Conservation (phyloP, 1,140 invertebrate species). For the Eciton burchellii region DNA sequence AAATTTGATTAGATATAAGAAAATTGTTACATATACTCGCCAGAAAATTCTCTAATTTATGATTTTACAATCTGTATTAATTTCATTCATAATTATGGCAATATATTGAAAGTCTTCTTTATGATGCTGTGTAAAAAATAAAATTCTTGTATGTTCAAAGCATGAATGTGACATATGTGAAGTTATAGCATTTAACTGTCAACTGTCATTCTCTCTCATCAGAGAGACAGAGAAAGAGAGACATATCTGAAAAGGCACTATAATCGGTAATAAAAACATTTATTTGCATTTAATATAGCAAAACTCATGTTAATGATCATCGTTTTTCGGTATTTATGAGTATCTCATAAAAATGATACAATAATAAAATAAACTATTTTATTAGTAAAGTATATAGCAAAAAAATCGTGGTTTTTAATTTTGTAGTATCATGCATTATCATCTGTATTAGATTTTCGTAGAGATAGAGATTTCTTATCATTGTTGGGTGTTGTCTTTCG, state of each 20-base stretch:
- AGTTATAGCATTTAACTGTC: slow-evolving; percentile 44
- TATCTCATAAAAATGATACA: slow-evolving; percentile 44
- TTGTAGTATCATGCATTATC: slow-evolving; percentile 30
- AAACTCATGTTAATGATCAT: slow-evolving; percentile 23
- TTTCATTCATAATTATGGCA: slow-evolving; percentile 46
- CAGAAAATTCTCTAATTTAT: slow-evolving; percentile 58
- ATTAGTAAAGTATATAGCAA: slow-evolving; percentile 63
- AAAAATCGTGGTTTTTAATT: slow-evolving; percentile 53
- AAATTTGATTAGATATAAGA: slow-evolving; percentile 73
- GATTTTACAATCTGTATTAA: slow-evolving; percentile 69
- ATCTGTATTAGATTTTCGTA: slow-evolving; percentile 34
- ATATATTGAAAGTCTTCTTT: not conserved
- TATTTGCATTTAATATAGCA: slow-evolving; percentile 1
- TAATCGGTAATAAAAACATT: not conserved
- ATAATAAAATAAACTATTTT: slow-evolving; percentile 61
- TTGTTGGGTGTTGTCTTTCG: slow-evolving; percentile 47
- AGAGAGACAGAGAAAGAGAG: slow-evolving; percentile 31
- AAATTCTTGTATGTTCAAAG: slow-evolving; percentile 38
- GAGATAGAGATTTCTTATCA: slow-evolving; percentile 55
- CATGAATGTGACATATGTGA: slow-evolving; percentile 46
- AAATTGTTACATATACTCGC: slow-evolving; percentile 69
- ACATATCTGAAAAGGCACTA: slow-evolving; percentile 58
- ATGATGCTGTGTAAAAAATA: slow-evolving; percentile 33
- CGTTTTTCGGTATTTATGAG: slow-evolving; percentile 23
- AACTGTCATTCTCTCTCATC: too few species aligned